Conservation (phyloP, 1,140 invertebrate genomes). For the Heliconius congener region DNA sequence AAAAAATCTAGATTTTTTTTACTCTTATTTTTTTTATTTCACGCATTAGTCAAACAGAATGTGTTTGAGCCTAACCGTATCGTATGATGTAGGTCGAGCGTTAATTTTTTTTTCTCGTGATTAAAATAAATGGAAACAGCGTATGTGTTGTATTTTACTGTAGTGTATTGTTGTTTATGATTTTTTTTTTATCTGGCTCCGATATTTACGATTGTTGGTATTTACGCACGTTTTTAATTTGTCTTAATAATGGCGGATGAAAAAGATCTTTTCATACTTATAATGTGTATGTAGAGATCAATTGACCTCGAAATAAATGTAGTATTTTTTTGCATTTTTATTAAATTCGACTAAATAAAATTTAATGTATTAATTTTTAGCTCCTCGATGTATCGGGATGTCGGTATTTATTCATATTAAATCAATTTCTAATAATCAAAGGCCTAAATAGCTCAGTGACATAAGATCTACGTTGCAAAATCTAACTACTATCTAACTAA, state of each 20-base stretch:
- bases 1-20: neutral
- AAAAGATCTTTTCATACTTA: neutral
- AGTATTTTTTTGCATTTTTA: neutral
- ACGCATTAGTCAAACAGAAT: constrained; percentile 23
- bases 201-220: neutral
- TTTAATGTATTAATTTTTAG: no score
- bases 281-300: neutral
- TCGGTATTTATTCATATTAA: no score
- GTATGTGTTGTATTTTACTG: constrained; percentile 11
- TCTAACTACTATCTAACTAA: no score
- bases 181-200: neutral
- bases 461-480: no score
- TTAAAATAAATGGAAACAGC: constrained; percentile 32
- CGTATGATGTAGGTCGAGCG: constrained; percentile 29
- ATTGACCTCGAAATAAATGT: neutral
- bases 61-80: constrained; percentile 20
- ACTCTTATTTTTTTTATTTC: constrained; percentile 15
- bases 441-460: no score
- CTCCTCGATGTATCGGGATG: no score
- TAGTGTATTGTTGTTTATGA: neutral
- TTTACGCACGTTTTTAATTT: constrained; percentile 22
- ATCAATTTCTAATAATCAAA: no score
- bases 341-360: neutral
- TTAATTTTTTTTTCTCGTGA: constrained; percentile 31
- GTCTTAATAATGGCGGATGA: neutral